Conservation (phyloP, 2,797 vertebrate species). For the Loris lydekkerianus region DNA sequence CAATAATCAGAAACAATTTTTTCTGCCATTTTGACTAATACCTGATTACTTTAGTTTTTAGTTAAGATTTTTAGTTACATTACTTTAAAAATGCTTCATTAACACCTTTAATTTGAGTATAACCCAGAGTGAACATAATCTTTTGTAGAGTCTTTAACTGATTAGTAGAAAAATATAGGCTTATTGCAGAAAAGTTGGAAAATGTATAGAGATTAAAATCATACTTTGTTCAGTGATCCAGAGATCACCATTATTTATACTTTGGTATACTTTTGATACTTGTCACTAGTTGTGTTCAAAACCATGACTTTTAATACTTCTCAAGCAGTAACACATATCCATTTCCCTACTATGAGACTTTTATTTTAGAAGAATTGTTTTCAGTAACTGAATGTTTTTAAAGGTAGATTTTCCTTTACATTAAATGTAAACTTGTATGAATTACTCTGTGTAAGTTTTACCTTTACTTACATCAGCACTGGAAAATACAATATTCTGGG, state of each 20-base stretch:
- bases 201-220: slow-evolving; percentile 53
- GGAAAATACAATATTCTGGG: background rate
- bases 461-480: background rate
- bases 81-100: slow-evolving; percentile 44
- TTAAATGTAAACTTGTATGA: slow-evolving; percentile 26
- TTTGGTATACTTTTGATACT: slow-evolving; percentile 8
- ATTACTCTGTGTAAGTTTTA: slow-evolving; percentile 1
- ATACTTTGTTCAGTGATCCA: slow-evolving; percentile 32
- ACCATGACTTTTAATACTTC: slow-evolving; percentile 47
- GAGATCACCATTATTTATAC: slow-evolving; percentile 44
- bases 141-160: slow-evolving; percentile 14
- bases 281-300: slow-evolving; percentile 31
- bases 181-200: slow-evolving; percentile 48
- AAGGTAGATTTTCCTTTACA: slow-evolving; percentile 33
- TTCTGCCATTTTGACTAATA: slow-evolving; percentile 10
- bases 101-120: slow-evolving; percentile 63
- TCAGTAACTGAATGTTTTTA: slow-evolving; percentile 27
- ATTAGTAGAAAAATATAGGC: slow-evolving; percentile 46
- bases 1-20: slow-evolving; percentile 41
- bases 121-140: slow-evolving; percentile 35
- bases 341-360: slow-evolving; percentile 29
- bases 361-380: slow-evolving; percentile 46
- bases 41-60: slow-evolving; percentile 34
- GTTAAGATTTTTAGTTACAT: background rate
- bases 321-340: background rate